Base-by-base conservation (phyloP, 2,888 invertebrate genomes). In the Phengaris arion region DNA sequence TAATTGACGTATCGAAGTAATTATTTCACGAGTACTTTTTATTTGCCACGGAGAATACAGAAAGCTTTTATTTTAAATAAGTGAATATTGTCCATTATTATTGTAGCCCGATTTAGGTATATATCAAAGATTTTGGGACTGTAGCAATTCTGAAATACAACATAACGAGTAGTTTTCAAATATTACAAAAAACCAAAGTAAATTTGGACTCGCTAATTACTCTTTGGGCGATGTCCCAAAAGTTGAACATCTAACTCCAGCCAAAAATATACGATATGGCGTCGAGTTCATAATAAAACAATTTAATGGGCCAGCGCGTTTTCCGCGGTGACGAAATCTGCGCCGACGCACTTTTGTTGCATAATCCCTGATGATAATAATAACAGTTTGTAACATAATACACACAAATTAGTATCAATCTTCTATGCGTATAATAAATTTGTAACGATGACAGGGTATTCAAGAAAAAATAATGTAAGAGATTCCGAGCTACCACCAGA, bases 281-380 rank as follows among this genome's bases (percentile, higher is more conserved):
- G 93, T 89, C 92, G 90, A 86, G 91, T 93, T 91, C 92, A 92
- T 93, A 93, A 93, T 93, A 93, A 93, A 93, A 93, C 93, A 92
- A 93, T 93, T 93, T 93, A 93, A 93, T 93, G 93, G 93, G 92
- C 93, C 92, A 92, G 89, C 92, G 90, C 92, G 92, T 89, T 93
- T 93, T 91, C 93, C 93, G 92, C 89, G 91, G 92, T 93, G 93
- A 92, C 92, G 93, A 93, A 93, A 93, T 91, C 87, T 85, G 89
- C 91, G 90, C 89, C 89, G 89, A 89, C 92, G 91, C 90, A 90
- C 89, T 87, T 86, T 84, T 83, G 88, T 91, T 93, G 85, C 91
- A 92, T 90, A 92, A 92, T 86, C 85, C 87, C 90, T 89, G 90
- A 90, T 87, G 87, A 88, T 91, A 91, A 92, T 89, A 72, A 72